Conservation (phyloP, 2,888 invertebrate species). For the Alitta virens region DNA sequence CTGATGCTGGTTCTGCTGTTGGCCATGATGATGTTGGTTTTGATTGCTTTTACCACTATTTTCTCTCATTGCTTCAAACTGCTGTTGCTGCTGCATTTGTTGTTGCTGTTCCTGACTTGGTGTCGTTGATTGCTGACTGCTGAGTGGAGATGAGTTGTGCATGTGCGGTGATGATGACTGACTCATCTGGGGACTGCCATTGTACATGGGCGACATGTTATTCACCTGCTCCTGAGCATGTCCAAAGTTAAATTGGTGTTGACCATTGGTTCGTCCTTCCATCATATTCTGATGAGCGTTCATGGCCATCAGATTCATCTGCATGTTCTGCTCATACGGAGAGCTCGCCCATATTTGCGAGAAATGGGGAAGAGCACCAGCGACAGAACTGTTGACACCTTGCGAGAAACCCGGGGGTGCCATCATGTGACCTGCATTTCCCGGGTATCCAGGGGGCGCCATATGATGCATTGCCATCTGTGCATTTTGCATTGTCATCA, state of each 20-base stretch:
- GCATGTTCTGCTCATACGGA: constrained; percentile 8
- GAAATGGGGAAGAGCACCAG: constrained; percentile 17
- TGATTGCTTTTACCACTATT: background rate
- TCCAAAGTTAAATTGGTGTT: constrained; percentile 4
- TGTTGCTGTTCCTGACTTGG: constrained; percentile 11
- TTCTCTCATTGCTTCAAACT: background rate
- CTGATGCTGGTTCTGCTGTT: background rate
- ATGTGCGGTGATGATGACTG: constrained; percentile 5
- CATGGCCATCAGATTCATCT: constrained; percentile 14
- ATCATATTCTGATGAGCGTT: constrained; percentile 4
- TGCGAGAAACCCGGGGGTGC: constrained; percentile 2
- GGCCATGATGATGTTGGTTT: background rate
- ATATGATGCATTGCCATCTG: constrained; percentile 1
- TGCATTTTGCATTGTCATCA: background rate
- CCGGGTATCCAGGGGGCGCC: constrained; percentile 14
- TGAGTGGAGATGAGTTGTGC: constrained; percentile 3
- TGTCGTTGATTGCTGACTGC: constrained; percentile 1
- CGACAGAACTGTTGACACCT: background rate
- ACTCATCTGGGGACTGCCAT: constrained; percentile 12
- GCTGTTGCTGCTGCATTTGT: constrained; percentile 16
- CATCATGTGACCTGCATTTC: constrained; percentile 9
- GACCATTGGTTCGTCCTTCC: background rate
- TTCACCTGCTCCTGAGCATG: constrained; percentile 5
- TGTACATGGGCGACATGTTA: background rate
- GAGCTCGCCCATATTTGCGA: constrained; percentile 22